phyloP scores from a whole-genome alignment of 2,113 vertebrate species.

The Vulpes ferrilata region DNA sequence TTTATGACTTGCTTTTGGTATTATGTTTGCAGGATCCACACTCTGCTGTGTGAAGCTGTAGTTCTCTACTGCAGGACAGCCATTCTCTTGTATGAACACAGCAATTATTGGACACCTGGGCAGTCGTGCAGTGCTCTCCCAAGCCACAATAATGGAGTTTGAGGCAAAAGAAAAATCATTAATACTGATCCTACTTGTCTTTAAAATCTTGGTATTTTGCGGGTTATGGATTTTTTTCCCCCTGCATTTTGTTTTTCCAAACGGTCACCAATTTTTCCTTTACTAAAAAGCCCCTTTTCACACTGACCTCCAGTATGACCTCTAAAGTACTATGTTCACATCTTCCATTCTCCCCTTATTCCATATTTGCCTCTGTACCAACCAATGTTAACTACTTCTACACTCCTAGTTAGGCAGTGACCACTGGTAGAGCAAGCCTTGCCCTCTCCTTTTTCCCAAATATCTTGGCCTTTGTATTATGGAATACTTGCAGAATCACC shows the following conservation, averaged over 20 bases:
- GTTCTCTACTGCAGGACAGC: background rate
- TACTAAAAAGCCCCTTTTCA: background rate
- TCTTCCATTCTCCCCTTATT: background rate
- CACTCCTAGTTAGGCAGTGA: background rate
- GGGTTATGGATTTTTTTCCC: background rate
- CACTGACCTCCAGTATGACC: background rate
- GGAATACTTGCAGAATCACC: background rate
- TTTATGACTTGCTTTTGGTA: background rate
- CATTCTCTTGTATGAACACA: background rate
- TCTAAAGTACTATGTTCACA: background rate
- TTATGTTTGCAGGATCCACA: fast-evolving
- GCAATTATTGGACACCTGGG: fast-evolving
- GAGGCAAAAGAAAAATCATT: background rate
- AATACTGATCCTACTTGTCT: background rate
- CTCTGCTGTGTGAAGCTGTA: fast-evolving
- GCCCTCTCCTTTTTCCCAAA: too few relatives aligned
- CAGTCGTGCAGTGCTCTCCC: too few relatives aligned
- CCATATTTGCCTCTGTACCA: background rate
- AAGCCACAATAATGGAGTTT: background rate
- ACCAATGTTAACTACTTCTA: background rate
- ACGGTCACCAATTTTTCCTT: background rate
- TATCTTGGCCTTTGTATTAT: background rate
- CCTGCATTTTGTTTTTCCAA: background rate
- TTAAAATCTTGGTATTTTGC: background rate
- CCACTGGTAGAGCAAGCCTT: background rate